A percentile compares a stretch with the other conserved stretches of the same genome.
phyloP scores from a whole-genome alignment of 2,113 vertebrate genomes.

The Apaloderma vittatum region DNA sequence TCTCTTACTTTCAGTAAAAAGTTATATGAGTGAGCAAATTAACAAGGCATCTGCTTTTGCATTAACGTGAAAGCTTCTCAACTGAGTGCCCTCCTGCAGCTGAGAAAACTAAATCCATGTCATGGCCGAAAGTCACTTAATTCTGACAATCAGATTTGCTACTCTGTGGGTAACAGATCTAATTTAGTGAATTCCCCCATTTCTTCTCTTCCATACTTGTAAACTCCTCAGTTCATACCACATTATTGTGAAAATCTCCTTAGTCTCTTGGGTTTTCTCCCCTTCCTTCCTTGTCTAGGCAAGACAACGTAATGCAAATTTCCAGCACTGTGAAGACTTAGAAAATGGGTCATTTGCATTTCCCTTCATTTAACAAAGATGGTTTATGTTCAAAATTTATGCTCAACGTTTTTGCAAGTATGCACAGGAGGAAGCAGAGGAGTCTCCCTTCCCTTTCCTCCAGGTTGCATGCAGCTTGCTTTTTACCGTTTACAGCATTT shows the following conservation, averaged over 20 bases:
- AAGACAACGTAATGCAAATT: slow-evolving; percentile 17
- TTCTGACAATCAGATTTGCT: not conserved
- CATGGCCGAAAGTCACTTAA: not conserved
- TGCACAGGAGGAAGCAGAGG: not conserved
- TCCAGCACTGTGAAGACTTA: not conserved
- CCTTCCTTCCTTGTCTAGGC: not conserved
- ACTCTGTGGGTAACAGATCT: not conserved
- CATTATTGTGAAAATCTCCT: not conserved
- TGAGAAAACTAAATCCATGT: not conserved
- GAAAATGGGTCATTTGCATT: not conserved
- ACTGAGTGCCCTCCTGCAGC: not conserved
- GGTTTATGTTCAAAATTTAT: not conserved
- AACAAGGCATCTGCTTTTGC: not conserved
- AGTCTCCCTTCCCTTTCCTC: not conserved
- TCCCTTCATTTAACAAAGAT: not conserved
- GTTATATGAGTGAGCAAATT: not conserved
- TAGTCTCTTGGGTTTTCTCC: not conserved
- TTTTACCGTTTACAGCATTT: not conserved
- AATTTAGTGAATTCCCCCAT: not conserved
- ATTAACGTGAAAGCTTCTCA: not conserved
- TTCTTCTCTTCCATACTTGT: not conserved
- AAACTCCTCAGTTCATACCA: not conserved
- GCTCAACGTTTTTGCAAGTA: not conserved
- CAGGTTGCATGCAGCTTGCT: not conserved
- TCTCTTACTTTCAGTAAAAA: not conserved